phyloP scores from a whole-genome alignment of 2,797 vertebrate species.

The Molothrus ater region DNA sequence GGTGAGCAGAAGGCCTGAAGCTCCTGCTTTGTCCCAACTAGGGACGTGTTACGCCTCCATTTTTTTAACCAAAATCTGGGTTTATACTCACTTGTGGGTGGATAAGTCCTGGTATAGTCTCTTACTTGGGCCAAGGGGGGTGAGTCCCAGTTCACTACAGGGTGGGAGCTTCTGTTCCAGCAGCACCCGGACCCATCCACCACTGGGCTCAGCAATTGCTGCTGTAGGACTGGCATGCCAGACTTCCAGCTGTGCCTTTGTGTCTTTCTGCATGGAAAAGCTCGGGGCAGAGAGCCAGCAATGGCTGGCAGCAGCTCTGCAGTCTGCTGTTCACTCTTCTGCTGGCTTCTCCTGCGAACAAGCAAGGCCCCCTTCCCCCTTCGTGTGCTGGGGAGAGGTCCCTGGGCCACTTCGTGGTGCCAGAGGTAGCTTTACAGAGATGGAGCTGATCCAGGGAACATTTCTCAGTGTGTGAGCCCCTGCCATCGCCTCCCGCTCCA shows the following conservation, averaged over 20 bases:
- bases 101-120: background rate
- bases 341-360: background rate
- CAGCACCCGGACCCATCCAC: rapidly evolving
- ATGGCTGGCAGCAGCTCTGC: background rate
- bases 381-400: background rate
- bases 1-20: background rate
- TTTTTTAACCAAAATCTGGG: background rate
- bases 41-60: background rate
- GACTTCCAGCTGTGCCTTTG: conserved; percentile 28
- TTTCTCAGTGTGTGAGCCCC: rapidly evolving
- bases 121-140: background rate
- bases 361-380: background rate
- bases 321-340: background rate
- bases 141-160: background rate
- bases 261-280: background rate
- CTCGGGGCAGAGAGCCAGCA: background rate
- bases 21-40: background rate
- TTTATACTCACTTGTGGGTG: background rate
- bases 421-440: background rate
- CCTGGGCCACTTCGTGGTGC: background rate
- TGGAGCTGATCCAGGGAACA: background rate
- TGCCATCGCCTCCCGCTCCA: background rate
- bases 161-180: background rate
- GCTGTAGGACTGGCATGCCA: background rate
- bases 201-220: background rate